Percentiles rank a stretch among this genome's conserved stretches.
Evolutionary conservation across 2,888 invertebrate genomes (phyloP).

Genomic region (Agrochola circellaris): DNA sequence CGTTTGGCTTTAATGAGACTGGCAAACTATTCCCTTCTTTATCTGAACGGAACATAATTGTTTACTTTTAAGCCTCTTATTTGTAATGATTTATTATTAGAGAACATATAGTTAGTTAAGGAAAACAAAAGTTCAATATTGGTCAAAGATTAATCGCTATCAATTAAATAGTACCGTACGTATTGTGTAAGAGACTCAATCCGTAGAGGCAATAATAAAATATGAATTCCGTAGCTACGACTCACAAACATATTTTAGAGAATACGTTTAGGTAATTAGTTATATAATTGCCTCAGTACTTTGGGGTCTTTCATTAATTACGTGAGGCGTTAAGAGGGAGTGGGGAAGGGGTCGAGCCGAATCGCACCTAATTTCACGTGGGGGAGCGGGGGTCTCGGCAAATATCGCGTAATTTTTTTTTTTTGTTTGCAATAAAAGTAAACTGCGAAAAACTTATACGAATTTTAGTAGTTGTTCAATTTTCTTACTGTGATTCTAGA

Average conservation of each 20-base stretch:
- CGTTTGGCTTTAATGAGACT: slow-evolving; percentile 79
- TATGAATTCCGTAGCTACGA: slow-evolving; percentile 38
- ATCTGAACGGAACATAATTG: slow-evolving; percentile 49
- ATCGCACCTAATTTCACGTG: no score
- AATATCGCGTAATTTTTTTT: no score
- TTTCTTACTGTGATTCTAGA: no score
- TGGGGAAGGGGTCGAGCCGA: no score
- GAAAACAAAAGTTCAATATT: slow-evolving; percentile 51
- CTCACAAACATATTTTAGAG: slow-evolving; percentile 41
- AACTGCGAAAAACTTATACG: no score
- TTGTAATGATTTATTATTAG: slow-evolving; percentile 43
- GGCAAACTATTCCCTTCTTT: slow-evolving; percentile 75
- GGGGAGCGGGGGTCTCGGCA: no score
- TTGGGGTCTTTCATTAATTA: no score
- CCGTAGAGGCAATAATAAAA: slow-evolving; percentile 21
- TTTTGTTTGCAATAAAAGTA: no score
- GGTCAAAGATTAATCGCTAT: slow-evolving; percentile 47
- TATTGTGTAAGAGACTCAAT: slow-evolving; percentile 20
- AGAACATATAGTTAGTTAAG: slow-evolving; percentile 40
- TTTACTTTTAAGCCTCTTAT: slow-evolving; percentile 45
- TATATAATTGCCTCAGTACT: slow-evolving; percentile 68
- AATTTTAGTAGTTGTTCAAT: no score
- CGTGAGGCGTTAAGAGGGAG: no score
- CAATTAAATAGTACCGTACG: slow-evolving; percentile 27
- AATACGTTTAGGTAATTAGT: slow-evolving; percentile 67